Evolutionary conservation across 1,140 invertebrate species (phyloP).

Genomic region (Cyrtorhinus lividipennis): DNA sequence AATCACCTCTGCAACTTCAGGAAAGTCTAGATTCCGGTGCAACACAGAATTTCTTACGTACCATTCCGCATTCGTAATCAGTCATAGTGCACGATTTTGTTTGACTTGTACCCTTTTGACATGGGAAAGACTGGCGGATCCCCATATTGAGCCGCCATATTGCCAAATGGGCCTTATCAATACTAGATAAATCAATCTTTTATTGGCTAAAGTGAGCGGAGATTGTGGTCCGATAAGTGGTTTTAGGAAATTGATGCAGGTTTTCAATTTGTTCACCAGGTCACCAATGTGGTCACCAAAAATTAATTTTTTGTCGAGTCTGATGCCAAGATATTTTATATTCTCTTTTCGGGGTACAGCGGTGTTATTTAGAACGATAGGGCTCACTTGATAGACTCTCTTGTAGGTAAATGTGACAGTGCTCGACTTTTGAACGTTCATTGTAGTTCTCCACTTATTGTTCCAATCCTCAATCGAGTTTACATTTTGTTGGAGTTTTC

Average conservation of each 20-base stretch:
- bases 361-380: background rate
- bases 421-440: background rate
- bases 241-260: background rate
- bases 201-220: background rate
- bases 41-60: conserved; percentile 14
- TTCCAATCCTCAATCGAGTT: background rate
- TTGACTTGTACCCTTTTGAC: conserved; percentile 7
- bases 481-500: background rate
- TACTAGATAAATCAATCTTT: background rate
- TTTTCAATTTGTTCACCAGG: background rate
- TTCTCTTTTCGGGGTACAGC: background rate
- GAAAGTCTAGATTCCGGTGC: conserved; percentile 19
- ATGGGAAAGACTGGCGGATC: background rate
- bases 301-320: background rate
- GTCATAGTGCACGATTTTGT: conserved; percentile 1
- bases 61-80: background rate
- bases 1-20: background rate
- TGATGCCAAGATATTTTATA: background rate
- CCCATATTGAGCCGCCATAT: conserved; percentile 8
- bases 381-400: background rate
- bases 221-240: background rate
- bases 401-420: background rate
- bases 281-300: background rate
- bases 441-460: background rate
- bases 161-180: conserved; percentile 6